These are phyloP conservation scores for Dendronephthya gigantea DNA, from an alignment of 64 coral and sea anemone species.

Conservation along the genomic window DNA sequence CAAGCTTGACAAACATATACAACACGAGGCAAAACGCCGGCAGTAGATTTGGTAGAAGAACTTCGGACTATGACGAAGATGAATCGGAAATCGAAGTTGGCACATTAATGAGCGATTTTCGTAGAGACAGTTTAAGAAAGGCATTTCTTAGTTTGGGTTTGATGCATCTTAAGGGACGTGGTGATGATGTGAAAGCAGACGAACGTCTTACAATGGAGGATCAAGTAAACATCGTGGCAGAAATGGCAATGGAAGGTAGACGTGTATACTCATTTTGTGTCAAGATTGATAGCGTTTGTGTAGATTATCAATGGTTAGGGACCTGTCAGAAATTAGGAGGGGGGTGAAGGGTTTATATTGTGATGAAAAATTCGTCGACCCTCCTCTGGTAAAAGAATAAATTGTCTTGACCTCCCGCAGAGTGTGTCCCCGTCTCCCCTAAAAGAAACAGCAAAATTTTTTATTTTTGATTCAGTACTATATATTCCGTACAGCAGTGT, in stretches of 20 bases:
- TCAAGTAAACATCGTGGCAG: slow-evolving; percentile 1
- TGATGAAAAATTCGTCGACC: too few species aligned
- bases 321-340: too few species aligned
- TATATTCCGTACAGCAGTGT: too few species aligned
- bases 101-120: background rate
- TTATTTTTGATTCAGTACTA: too few species aligned
- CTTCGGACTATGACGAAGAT: background rate
- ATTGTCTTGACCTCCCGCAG: too few species aligned
- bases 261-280: too few species aligned
- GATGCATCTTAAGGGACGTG: background rate
- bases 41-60: background rate
- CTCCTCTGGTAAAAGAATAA: too few species aligned
- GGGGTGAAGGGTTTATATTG: too few species aligned
- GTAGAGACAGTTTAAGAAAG: background rate
- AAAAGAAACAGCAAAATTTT: too few species aligned
- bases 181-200: background rate
- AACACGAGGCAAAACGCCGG: background rate
- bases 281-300: too few species aligned
- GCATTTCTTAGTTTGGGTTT: background rate
- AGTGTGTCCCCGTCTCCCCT: too few species aligned
- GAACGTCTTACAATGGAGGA: slow-evolving; percentile 7
- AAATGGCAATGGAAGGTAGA: slow-evolving; percentile 1
- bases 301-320: too few species aligned
- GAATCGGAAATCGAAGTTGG: slow-evolving; percentile 11
- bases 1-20: background rate